Base-by-base conservation (phyloP, 1,140 invertebrate genomes). In the Drosophila cardini region DNA sequence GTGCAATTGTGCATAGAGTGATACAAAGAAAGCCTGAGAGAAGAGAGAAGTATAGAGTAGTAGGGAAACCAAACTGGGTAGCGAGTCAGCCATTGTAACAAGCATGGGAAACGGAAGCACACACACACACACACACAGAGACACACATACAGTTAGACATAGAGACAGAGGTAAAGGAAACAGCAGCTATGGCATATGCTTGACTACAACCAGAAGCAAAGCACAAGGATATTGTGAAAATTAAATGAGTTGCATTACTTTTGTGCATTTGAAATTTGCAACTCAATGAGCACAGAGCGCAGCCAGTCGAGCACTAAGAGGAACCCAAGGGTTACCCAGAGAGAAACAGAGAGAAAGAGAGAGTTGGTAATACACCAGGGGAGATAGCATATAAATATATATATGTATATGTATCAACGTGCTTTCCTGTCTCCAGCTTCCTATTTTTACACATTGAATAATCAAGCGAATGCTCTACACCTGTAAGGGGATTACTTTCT, bases 211-310 rank as follows among this genome's bases (percentile, higher is more conserved):
- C 72, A 70, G 72, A 53, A 77, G 61, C 72, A 76, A 80, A 72
- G 81, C 81, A 71, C 81, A 85, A 84, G 81, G 81, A 85, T 85
- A 85, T 85, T 85, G 82, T 85, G 75, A 85, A 85, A 85, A 85
- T 85, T 85, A 85, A 85, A 85, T 85, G 82, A 86, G 82, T 85
- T 85, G 82, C 82, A 86, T 85, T 86, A 81, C 82, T 85, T 85
- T 85, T 85, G 82, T 85, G 82, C 82, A 85, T 85, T 86, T 86
- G 78, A 86, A 86, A 85, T 85, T 85, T 85, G 82, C 82, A 85
- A 85, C 82, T 86, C 82, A 85, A 86, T 85, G 82, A 86, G 82
- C 79, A 82, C 76, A 67, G 40, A 57, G 57, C 69, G 70, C 62
- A 56, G 13, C 53, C 48, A 55, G 15, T 38, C 26, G 36, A 38